Evolutionary conservation across 1,140 invertebrate genomes (phyloP).

Genomic region (Musca domestica): DNA sequence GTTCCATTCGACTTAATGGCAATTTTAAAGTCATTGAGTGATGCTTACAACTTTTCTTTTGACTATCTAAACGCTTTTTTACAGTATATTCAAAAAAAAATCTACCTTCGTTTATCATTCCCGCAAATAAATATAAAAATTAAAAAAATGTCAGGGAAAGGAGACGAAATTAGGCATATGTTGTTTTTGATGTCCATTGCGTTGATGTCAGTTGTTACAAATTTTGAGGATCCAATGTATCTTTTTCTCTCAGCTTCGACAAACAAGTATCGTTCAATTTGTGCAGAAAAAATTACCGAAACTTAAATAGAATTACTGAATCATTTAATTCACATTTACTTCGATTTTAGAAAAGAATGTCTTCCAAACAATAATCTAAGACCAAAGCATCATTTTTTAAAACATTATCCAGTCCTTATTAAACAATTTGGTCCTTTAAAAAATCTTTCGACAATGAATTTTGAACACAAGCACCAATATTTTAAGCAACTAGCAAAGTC

Average conservation of each 20-base stretch:
- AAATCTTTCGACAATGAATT: conserved; percentile 15
- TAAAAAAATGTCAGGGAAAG: conserved; percentile 7
- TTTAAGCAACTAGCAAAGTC: conserved; percentile 13
- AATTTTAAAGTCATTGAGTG: no score
- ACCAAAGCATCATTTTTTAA: conserved; percentile 11
- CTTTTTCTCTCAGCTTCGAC: no score
- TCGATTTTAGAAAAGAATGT: conserved; percentile 7
- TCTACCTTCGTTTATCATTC: background rate
- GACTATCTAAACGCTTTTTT: no score
- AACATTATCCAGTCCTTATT: conserved; percentile 14
- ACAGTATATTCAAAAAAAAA: no score
- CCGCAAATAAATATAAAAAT: no score
- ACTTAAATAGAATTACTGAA: conserved; percentile 4
- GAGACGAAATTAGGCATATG: conserved; percentile 12
- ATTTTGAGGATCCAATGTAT: no score
- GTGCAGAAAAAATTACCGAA: no score
- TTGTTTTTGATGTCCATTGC: no score
- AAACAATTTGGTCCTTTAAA: conserved; percentile 20
- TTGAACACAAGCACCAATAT: conserved; percentile 24
- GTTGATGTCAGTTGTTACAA: no score
- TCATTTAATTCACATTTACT: conserved; percentile 9
- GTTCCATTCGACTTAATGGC: no score
- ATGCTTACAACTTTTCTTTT: no score
- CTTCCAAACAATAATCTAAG: background rate
- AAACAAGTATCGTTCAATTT: no score